Conservation (phyloP, 1,140 invertebrate species). For the Nasonia vitripennis region DNA sequence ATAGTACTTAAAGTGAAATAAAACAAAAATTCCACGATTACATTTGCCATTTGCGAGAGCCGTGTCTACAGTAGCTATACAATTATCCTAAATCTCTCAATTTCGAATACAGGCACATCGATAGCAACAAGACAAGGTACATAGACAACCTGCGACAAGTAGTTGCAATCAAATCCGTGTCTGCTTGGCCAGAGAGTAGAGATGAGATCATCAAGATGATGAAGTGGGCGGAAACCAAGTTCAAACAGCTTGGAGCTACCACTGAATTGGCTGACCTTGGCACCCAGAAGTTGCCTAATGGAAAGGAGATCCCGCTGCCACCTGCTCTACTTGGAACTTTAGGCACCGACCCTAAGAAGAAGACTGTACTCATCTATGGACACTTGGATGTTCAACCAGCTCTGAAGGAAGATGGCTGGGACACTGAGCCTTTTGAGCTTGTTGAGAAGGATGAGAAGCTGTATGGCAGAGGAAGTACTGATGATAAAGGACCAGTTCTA, state of each 20-base stretch:
- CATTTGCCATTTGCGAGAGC: not conserved
- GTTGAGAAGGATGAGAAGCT: slow-evolving; percentile 93
- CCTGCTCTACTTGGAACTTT: slow-evolving; percentile 91
- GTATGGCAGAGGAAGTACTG: slow-evolving; percentile 93
- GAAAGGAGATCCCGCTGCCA: slow-evolving; percentile 85
- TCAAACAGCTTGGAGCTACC: slow-evolving; percentile 85
- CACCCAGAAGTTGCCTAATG: slow-evolving; percentile 84
- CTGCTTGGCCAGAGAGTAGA: slow-evolving; percentile 89
- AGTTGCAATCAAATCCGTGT: slow-evolving; percentile 96
- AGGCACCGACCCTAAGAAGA: slow-evolving; percentile 90
- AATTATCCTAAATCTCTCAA: slow-evolving; percentile 9
- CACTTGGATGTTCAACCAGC: slow-evolving; percentile 99
- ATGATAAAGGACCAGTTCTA: slow-evolving; percentile 95
- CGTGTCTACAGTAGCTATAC: not conserved
- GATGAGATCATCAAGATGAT: slow-evolving; percentile 86
- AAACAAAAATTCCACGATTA: slow-evolving; percentile 20
- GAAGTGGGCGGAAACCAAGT: slow-evolving; percentile 84
- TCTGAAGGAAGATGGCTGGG: slow-evolving; percentile 93
- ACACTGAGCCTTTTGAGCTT: slow-evolving; percentile 94
- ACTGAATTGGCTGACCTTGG: slow-evolving; percentile 90
- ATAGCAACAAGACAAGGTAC: slow-evolving; percentile 85
- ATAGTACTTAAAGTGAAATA: not conserved
- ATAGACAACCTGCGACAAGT: slow-evolving; percentile 88
- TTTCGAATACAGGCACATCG: slow-evolving; percentile 81
- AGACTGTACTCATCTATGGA: slow-evolving; percentile 96